These are phyloP conservation scores for Hippopotamus amphibius DNA, from an alignment of 2,113 vertebrate species.

Conservation along the genomic window DNA sequence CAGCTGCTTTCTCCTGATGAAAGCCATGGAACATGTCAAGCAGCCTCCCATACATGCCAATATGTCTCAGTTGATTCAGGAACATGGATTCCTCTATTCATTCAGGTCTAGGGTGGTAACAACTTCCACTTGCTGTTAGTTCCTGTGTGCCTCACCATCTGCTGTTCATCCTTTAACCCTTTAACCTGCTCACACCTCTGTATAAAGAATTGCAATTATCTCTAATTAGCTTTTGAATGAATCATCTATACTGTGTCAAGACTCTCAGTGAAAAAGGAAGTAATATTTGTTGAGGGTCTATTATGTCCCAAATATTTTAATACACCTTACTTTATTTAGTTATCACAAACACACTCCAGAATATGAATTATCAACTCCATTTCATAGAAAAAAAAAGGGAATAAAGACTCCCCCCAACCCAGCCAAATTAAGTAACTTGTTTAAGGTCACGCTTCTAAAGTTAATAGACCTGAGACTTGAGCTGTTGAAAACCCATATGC, in stretches of 20 bases:
- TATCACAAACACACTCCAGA: neutral
- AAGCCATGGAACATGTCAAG: neutral
- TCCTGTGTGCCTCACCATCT: neutral
- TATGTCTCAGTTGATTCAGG: neutral
- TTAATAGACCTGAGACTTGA: neutral
- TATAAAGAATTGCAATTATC: neutral
- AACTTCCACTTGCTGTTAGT: neutral
- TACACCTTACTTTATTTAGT: neutral
- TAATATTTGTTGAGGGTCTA: neutral
- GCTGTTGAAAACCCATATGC: neutral
- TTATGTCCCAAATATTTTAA: neutral
- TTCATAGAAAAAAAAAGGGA: neutral
- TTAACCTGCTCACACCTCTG: neutral
- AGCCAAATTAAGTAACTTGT: conserved; percentile 4
- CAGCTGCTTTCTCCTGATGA: neutral
- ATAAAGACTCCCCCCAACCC: neutral
- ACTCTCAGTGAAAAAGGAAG: conserved; percentile 1
- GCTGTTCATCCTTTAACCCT: neutral
- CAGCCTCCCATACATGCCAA: neutral
- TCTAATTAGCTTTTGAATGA: conserved; percentile 44
- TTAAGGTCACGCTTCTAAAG: neutral
- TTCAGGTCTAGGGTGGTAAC: neutral
- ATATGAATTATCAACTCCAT: neutral
- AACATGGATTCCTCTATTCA: neutral
- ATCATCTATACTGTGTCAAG: neutral